Conservation (phyloP, 2,888 invertebrate genomes). For the Strigamia transsilvanica region DNA sequence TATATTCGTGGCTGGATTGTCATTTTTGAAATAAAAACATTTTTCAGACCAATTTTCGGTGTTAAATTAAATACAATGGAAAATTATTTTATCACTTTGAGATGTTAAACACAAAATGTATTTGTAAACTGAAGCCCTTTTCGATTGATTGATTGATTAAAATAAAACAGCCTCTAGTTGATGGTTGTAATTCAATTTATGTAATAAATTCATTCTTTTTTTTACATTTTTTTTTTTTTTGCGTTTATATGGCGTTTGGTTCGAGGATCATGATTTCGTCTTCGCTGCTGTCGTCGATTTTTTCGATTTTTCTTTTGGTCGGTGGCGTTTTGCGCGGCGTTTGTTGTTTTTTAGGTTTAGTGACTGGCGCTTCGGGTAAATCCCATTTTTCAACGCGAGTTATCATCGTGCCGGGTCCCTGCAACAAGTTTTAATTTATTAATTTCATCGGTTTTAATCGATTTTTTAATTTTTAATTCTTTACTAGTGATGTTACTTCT, state of each 20-base stretch:
- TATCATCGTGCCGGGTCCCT: neutral
- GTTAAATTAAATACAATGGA: too few relatives aligned
- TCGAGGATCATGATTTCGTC: slow-evolving; percentile 54
- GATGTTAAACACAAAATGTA: slow-evolving; percentile 34
- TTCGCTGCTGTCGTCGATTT: slow-evolving; percentile 50
- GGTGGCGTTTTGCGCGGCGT: neutral
- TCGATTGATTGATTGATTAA: neutral
- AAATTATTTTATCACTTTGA: slow-evolving; percentile 51
- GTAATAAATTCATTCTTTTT: slow-evolving; percentile 12
- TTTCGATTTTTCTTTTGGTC: neutral
- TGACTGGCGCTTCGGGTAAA: neutral
- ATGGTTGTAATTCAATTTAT: slow-evolving; percentile 28
- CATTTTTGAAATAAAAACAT: slow-evolving; percentile 37
- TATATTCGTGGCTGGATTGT: slow-evolving; percentile 28
- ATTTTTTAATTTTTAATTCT: neutral
- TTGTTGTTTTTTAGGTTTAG: neutral
- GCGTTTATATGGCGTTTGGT: neutral
- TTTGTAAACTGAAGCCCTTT: slow-evolving; percentile 7
- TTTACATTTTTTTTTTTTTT: neutral
- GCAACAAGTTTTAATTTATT: neutral
- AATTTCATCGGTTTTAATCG: neutral
- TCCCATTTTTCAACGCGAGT: neutral
- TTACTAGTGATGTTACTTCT: neutral
- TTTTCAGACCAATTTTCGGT: neutral
- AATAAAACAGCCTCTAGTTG: slow-evolving; percentile 33